phyloP scores from a whole-genome alignment of 2,888 invertebrate genomes.

The Coleophora flavipennella region DNA sequence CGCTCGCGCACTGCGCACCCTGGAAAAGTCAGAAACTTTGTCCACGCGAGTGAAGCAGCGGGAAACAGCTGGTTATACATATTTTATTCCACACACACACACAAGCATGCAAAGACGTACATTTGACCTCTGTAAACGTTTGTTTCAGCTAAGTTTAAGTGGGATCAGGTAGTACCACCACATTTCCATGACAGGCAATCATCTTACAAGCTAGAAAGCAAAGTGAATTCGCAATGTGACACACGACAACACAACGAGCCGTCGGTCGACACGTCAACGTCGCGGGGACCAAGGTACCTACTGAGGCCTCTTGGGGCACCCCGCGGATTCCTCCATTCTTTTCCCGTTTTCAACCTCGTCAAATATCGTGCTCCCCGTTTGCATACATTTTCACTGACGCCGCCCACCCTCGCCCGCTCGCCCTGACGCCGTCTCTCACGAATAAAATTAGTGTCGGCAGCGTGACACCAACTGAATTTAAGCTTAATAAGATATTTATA shows the following conservation, averaged over 20 bases:
- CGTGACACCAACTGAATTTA: conserved; percentile 72
- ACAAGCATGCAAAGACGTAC: too few relatives aligned
- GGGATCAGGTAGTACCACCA: conserved; percentile 8
- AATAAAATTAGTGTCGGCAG: conserved; percentile 72
- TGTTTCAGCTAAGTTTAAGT: too few relatives aligned
- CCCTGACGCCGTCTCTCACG: conserved; percentile 60
- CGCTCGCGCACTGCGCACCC: too few relatives aligned
- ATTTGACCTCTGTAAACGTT: too few relatives aligned
- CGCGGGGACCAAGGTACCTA: too few relatives aligned
- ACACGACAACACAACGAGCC: conserved; percentile 18
- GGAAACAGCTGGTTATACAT: too few relatives aligned
- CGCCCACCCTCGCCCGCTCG: conserved; percentile 25
- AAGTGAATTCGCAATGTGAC: conserved; percentile 52
- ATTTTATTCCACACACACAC: too few relatives aligned
- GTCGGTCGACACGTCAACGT: conserved; percentile 31
- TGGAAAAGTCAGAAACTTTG: too few relatives aligned
- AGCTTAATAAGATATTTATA: conserved; percentile 72
- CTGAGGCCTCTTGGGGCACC: conserved; percentile 14
- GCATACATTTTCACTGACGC: conserved; percentile 63
- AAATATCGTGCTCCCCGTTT: conserved; percentile 66
- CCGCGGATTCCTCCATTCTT: conserved; percentile 54
- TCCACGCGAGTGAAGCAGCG: too few relatives aligned
- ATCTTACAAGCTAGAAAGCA: conserved; percentile 49
- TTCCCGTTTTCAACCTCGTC: conserved; percentile 68
- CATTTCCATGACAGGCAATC: conserved; percentile 47